A percentile compares a stretch with the other conserved stretches of the same genome.
Conservation (phyloP, 2,797 vertebrate species). For the Cynopterus sphinx region DNA sequence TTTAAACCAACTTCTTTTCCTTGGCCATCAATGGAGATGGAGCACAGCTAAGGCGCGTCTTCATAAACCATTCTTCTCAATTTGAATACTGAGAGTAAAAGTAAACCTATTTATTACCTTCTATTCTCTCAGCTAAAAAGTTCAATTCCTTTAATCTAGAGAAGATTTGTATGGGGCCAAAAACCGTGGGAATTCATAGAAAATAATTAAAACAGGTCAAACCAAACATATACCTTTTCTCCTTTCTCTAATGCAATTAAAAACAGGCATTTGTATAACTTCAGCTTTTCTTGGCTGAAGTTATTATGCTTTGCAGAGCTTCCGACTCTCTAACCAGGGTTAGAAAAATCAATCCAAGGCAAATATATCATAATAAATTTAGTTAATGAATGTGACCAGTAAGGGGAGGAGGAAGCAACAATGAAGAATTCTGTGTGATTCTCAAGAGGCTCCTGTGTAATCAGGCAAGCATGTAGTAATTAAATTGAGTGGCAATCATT, state of each 20-base stretch:
- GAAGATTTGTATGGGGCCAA: not conserved
- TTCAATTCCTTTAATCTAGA: not conserved
- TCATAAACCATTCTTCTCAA: not conserved
- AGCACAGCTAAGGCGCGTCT: not conserved
- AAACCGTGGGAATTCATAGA: not conserved
- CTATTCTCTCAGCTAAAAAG: not conserved
- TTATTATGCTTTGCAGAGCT: not conserved
- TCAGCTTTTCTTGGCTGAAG: not conserved
- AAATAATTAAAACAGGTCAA: conserved; percentile 5
- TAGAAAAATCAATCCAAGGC: not conserved
- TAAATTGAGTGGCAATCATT: conserved; percentile 65
- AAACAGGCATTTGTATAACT: not conserved
- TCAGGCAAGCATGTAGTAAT: conserved; percentile 41
- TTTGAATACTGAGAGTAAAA: not conserved
- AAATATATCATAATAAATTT: conserved; percentile 51
- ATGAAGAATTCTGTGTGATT: not conserved
- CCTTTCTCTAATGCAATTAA: not conserved
- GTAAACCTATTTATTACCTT: not conserved
- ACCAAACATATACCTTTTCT: not conserved
- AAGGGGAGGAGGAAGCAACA: conserved; percentile 3
- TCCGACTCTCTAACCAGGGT: not conserved
- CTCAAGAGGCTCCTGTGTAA: conserved; percentile 48
- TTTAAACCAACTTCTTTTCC: not conserved
- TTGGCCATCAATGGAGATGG: not conserved
- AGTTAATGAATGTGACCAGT: conserved; percentile 44